phyloP scores from a whole-genome alignment of 1,140 invertebrate genomes.

The Adelges cooleyi region DNA sequence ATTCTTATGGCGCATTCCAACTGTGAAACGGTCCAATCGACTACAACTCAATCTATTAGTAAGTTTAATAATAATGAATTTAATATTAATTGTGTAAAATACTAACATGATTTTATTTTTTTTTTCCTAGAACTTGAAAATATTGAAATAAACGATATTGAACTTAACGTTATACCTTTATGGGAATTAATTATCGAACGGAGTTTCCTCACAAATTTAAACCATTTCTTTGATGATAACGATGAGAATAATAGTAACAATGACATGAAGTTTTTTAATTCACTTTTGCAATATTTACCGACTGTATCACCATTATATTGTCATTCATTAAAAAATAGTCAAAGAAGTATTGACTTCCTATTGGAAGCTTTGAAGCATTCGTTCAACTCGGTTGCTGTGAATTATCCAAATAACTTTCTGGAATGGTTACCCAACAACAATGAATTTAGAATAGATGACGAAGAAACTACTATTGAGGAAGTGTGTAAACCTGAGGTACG shows the following conservation, averaged over 20 bases:
- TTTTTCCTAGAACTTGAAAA: neutral
- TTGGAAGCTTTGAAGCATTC: constrained; percentile 11
- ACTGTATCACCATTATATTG: constrained; percentile 3
- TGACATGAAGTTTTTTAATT: neutral
- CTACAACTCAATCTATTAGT: too few relatives aligned
- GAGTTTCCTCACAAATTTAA: neutral
- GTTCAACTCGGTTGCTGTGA: neutral
- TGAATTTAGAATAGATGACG: neutral
- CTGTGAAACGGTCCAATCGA: neutral
- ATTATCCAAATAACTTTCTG: neutral
- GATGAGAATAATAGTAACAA: neutral
- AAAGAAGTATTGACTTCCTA: neutral
- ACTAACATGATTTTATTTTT: neutral
- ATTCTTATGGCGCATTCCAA: neutral
- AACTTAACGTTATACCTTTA: constrained; percentile 7
- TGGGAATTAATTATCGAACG: constrained; percentile 13
- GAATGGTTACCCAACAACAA: neutral
- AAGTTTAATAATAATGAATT: too few relatives aligned
- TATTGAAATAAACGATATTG: neutral
- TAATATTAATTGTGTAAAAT: too few relatives aligned
- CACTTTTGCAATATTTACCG: neutral
- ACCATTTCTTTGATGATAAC: neutral
- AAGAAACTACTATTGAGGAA: neutral
- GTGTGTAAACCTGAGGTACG: too few relatives aligned
- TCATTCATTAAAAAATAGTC: neutral